These are phyloP conservation scores for Agrochola macilenta DNA, from an alignment of 2,888 invertebrate genomes.

Conservation along the genomic window DNA sequence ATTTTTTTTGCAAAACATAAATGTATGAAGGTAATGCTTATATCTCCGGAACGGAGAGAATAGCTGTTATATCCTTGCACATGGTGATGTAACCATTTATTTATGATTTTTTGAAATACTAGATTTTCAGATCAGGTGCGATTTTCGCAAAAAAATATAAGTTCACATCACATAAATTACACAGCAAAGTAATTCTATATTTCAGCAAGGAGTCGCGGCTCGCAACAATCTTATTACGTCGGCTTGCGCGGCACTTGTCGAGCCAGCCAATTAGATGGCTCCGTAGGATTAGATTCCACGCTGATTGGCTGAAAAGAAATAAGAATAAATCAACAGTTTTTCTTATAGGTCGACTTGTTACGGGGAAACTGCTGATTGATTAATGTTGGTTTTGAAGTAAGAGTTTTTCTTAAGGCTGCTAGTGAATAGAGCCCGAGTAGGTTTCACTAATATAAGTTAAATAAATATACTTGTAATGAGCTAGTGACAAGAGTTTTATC, in stretches of 20 bases:
- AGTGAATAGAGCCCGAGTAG: background rate
- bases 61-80: too few species aligned
- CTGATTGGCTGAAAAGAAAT: constrained; percentile 51
- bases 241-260: constrained; percentile 21
- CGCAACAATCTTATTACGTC: constrained; percentile 39
- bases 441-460: background rate
- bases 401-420: background rate
- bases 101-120: too few species aligned
- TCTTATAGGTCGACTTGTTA: constrained; percentile 17
- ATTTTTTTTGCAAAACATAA: too few species aligned
- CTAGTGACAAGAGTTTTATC: background rate
- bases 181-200: constrained; percentile 18
- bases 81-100: too few species aligned
- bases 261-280: constrained; percentile 58
- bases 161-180: background rate
- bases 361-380: constrained; percentile 13
- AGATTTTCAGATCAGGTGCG: too few species aligned
- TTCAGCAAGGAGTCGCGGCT: constrained; percentile 1
- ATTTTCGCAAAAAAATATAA: too few species aligned
- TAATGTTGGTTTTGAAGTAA: constrained; percentile 5
- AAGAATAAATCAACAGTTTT: constrained; percentile 39
- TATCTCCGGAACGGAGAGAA: too few species aligned
- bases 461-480: background rate
- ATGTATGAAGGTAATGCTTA: too few species aligned
- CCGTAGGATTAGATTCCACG: constrained; percentile 44